A percentile compares a stretch with the other conserved stretches of the same genome.
These are phyloP conservation scores for Podabrus alpinus DNA, from an alignment of 2,888 invertebrate genomes.

Conservation along the genomic window DNA sequence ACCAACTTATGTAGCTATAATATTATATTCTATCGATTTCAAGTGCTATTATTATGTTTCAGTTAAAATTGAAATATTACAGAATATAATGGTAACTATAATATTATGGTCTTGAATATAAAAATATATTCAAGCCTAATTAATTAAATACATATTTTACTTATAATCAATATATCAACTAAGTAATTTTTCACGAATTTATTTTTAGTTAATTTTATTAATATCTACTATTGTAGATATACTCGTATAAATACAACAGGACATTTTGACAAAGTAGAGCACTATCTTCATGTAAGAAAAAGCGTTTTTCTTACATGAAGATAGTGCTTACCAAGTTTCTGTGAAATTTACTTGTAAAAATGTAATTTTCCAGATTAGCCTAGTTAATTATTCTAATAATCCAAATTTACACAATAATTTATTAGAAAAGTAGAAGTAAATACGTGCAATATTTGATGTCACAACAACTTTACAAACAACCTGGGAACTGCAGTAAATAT, in stretches of 20 bases:
- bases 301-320: neutral
- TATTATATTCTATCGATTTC: neutral
- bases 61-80: neutral
- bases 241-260: neutral
- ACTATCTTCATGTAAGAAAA: neutral
- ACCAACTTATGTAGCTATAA: neutral
- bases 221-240: neutral
- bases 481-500: slow-evolving; percentile 36
- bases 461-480: slow-evolving; percentile 38
- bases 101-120: too few relatives aligned
- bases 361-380: neutral
- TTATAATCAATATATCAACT: too few relatives aligned
- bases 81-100: neutral
- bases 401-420: too few relatives aligned
- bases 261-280: neutral
- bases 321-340: too few relatives aligned
- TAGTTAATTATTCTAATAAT: too few relatives aligned
- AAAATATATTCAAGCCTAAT: neutral
- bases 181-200: too few relatives aligned
- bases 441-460: slow-evolving; percentile 18
- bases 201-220: neutral
- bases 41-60: neutral
- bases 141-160: neutral
- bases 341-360: neutral
- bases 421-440: neutral